Evolutionary conservation across 2,113 vertebrate genomes (phyloP).

Genomic region (Pteronura brasiliensis): DNA sequence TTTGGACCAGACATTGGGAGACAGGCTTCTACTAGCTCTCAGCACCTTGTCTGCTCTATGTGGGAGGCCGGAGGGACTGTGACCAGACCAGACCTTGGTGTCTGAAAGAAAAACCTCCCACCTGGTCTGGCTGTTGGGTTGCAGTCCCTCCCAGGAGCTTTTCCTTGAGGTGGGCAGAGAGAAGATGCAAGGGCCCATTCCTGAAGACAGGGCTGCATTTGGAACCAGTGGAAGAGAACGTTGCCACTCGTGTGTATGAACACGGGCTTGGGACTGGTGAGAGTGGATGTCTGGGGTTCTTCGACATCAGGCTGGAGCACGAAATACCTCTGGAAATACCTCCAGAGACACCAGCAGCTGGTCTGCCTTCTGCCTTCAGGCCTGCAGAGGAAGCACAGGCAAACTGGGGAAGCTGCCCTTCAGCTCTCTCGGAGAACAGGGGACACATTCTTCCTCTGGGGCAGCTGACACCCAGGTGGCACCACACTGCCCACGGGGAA

Average conservation of each 20-base stretch:
- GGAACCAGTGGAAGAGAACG: too few relatives aligned
- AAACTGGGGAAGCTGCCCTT: neutral
- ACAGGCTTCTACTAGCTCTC: too few relatives aligned
- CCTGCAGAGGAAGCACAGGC: fast-evolving
- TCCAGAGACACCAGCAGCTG: neutral
- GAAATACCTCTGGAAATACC: too few relatives aligned
- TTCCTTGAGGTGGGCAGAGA: neutral
- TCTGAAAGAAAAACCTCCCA: neutral
- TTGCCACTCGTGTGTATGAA: fast-evolving
- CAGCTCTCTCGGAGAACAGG: neutral
- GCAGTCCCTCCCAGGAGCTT: neutral
- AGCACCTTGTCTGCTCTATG: neutral
- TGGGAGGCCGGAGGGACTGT: neutral
- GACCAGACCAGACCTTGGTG: too few relatives aligned
- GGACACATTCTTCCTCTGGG: neutral
- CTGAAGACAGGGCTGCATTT: neutral
- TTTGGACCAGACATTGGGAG: too few relatives aligned
- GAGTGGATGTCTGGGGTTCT: fast-evolving
- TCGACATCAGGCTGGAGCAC: fast-evolving
- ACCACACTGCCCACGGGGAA: fast-evolving
- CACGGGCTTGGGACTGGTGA: fast-evolving
- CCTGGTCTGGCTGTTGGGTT: fast-evolving
- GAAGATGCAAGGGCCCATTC: neutral
- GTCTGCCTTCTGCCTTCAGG: neutral
- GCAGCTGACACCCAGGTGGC: fast-evolving